Evolutionary conservation across 2,113 vertebrate species (phyloP), one percentile per base, ranked within the genome.

Genomic region (Coryphaenoides rupestris): DNA sequence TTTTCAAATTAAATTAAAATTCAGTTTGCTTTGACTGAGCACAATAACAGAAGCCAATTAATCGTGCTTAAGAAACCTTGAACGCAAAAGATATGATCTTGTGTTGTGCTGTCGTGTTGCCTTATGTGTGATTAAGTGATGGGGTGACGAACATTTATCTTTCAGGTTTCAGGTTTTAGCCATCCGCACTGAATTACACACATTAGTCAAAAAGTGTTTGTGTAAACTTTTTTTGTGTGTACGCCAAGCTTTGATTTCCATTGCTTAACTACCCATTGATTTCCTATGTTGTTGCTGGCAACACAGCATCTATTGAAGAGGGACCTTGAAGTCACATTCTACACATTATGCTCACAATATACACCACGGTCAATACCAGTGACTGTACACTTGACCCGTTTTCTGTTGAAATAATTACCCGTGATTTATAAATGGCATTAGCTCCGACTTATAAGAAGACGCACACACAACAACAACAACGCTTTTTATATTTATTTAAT

Each of bases 291-390:
- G 28, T 52, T 53, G 59, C 7, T 58, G 60, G 21, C 22, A 63
- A 55, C 17, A 17, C 53, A 55, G 17, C 12, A 70, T 40, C 49
- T 33, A 72, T 26, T 68, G 45, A 57, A 72, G 74, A 56, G 2
- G 65, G 47, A 69, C 45, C 50, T 23, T 0, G 12, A 47, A 17
- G 58, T 70, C 49, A 65, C 19, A 62, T 40, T 40, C 26, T 24
- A 28, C 67, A 19, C 21, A 67, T 62, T 54, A 52, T 63, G 57
- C 64, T 66, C 59, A 66, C 22, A 61, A 69, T 55, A 73, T 63
- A 28, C n/a, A n/a, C 47, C 55, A 65, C 40, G 33, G 76, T 78
- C 70, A 63, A 65, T 76, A 68, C 22, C n/a, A 9, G 77, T 16
- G 46, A 58, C 17, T 72, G 21, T 54, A 68, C 33, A 60, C 62